These are phyloP conservation scores for Andrena minutula DNA, from an alignment of 2,888 invertebrate species.

Conservation along the genomic window DNA sequence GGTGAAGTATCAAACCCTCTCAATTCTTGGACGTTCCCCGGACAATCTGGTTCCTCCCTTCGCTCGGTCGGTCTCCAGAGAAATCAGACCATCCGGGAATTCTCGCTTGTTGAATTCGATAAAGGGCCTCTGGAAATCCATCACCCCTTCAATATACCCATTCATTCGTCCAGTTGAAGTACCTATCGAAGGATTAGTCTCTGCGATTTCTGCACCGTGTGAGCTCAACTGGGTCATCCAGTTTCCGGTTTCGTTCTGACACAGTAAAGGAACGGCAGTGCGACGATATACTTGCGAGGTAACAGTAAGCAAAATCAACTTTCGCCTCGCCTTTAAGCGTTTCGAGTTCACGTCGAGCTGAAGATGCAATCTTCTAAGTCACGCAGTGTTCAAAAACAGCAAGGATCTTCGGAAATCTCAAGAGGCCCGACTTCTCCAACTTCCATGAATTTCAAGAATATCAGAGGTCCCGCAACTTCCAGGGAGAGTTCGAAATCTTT, in stretches of 20 bases:
- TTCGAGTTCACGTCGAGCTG: too few relatives aligned
- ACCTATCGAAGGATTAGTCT: constrained; percentile 10
- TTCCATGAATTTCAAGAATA: constrained; percentile 42
- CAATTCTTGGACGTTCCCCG: constrained; percentile 39
- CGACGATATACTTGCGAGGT: too few relatives aligned
- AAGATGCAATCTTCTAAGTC: too few relatives aligned
- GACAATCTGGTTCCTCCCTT: constrained; percentile 44
- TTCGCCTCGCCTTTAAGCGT: too few relatives aligned
- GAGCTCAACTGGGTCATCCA: constrained; percentile 2
- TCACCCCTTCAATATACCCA: constrained; percentile 38
- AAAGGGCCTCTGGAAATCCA: constrained; percentile 48
- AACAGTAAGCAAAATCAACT: too few relatives aligned
- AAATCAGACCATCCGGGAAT: constrained; percentile 55
- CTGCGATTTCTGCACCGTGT: constrained; percentile 10
- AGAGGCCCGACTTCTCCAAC: neutral
- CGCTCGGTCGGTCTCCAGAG: constrained; percentile 44
- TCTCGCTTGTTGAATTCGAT: constrained; percentile 57
- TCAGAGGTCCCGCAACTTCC: constrained; percentile 26
- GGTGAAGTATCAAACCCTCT: constrained; percentile 30
- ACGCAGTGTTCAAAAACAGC: neutral
- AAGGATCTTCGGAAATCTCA: neutral
- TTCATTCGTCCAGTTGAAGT: constrained; percentile 23
- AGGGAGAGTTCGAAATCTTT: constrained; percentile 32
- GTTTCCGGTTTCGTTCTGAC: neutral
- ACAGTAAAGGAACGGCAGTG: neutral